A percentile compares a stretch with the other conserved stretches of the same genome.
phyloP scores from a whole-genome alignment of 30 jellyfish, hydroid and myxozoan genomes.

The Hydractinia echinata region DNA sequence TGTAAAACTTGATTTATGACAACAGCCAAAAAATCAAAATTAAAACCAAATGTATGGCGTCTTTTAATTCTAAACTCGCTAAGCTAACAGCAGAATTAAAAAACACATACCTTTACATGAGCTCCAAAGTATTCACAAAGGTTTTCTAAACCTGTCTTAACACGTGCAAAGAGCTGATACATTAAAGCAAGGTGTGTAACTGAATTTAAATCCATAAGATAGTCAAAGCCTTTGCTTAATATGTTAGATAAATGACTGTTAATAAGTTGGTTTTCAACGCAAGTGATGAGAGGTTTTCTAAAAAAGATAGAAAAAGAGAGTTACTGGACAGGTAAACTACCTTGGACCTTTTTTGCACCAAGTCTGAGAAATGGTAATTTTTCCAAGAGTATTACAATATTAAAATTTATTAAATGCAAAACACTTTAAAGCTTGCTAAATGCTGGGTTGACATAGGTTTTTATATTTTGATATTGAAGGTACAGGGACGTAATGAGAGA shows the following conservation, averaged over 20 bases:
- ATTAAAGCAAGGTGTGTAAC: conserved; percentile 57
- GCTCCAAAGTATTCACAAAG: conserved; percentile 77
- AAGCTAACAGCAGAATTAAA: neutral
- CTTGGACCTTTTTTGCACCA: no score
- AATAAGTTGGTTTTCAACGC: conserved; percentile 76
- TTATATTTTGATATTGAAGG: no score
- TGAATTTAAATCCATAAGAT: conserved; percentile 66
- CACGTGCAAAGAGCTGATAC: conserved; percentile 79
- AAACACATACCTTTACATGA: conserved; percentile 58
- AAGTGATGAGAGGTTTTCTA: conserved; percentile 76
- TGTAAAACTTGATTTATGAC: neutral
- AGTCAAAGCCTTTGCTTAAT: conserved; percentile 78
- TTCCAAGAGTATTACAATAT: no score
- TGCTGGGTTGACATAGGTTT: no score
- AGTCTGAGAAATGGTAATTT: no score
- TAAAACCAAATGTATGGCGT: no score
- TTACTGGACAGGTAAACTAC: neutral
- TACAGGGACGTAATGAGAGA: no score
- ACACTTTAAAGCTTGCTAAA: no score
- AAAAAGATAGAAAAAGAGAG: neutral
- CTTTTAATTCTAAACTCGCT: neutral
- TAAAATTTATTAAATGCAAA: no score
- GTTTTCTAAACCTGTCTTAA: conserved; percentile 70
- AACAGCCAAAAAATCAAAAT: no score
- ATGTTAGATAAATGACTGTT: conserved; percentile 69